Conservation (phyloP, 1,140 invertebrate genomes). For the Macrocentrus cingulum region DNA sequence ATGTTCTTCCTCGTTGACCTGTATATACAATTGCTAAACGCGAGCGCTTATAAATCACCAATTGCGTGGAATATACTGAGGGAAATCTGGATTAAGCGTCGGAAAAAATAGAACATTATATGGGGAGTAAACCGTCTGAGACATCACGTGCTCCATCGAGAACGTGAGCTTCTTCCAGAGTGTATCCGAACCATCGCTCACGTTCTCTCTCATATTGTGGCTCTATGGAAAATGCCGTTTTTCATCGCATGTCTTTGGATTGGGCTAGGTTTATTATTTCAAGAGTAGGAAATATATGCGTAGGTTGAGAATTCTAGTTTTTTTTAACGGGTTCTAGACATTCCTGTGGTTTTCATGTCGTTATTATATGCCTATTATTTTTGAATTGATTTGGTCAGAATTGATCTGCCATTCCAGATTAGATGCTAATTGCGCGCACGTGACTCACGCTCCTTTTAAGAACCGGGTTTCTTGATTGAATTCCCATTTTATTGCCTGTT, state of each 20-base stretch:
- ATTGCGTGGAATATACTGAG: background rate
- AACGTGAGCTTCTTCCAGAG: constrained; percentile 21
- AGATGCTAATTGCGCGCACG: constrained; percentile 17
- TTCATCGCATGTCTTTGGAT: too few relatives aligned
- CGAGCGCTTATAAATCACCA: constrained; percentile 9
- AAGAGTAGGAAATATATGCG: too few relatives aligned
- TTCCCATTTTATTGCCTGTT: background rate
- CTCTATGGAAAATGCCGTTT: too few relatives aligned
- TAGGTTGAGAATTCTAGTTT: background rate
- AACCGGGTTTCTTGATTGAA: constrained; percentile 1
- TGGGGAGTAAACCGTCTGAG: constrained; percentile 7
- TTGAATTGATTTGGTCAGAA: constrained; percentile 16
- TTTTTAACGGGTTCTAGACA: constrained; percentile 18
- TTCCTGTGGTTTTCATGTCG: too few relatives aligned
- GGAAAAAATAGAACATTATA: background rate
- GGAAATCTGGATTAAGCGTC: constrained; percentile 3
- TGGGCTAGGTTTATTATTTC: too few relatives aligned
- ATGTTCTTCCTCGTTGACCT: constrained; percentile 8
- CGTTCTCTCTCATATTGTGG: constrained; percentile 26
- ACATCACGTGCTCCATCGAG: constrained; percentile 24
- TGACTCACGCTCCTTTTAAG: background rate
- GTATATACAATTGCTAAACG: constrained; percentile 4
- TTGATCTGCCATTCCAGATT: constrained; percentile 10
- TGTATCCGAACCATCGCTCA: constrained; percentile 38
- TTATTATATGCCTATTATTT: too few relatives aligned